Conservation (phyloP, 2,797 vertebrate species). For the Anguilla megastoma region DNA sequence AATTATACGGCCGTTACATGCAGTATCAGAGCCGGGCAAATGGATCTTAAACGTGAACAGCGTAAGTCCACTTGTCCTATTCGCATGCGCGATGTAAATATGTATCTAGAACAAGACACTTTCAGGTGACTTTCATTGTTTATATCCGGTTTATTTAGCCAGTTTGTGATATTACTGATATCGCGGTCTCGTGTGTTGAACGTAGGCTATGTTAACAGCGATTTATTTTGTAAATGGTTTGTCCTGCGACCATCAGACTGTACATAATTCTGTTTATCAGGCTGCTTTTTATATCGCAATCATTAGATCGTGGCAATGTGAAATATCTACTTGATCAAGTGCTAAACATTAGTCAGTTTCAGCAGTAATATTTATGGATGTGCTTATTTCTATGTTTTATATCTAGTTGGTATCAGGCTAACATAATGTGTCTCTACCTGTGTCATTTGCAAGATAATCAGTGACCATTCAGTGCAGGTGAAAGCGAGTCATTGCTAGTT, state of each 20-base stretch:
- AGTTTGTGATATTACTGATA: neutral
- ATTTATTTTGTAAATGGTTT: neutral
- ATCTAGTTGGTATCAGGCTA: neutral
- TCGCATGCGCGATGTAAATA: constrained; percentile 27
- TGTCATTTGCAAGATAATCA: neutral
- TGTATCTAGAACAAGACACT: neutral
- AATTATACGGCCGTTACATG: constrained; percentile 34
- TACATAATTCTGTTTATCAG: neutral
- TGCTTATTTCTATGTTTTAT: neutral
- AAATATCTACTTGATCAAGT: neutral
- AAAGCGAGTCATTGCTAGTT: neutral
- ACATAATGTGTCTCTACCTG: neutral
- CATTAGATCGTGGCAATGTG: neutral
- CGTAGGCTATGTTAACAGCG: neutral
- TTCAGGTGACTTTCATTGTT: constrained; percentile 7
- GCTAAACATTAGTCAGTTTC: neutral
- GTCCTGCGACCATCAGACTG: neutral
- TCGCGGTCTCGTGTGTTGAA: neutral
- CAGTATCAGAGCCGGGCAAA: constrained; percentile 66
- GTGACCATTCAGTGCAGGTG: neutral
- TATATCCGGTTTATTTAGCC: neutral
- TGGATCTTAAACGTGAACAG: constrained; percentile 60
- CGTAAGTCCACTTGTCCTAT: constrained; percentile 59
- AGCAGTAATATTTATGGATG: neutral
- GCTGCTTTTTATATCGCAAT: neutral